Conservation (phyloP, 1,140 invertebrate genomes). For the Ips nitidus region DNA sequence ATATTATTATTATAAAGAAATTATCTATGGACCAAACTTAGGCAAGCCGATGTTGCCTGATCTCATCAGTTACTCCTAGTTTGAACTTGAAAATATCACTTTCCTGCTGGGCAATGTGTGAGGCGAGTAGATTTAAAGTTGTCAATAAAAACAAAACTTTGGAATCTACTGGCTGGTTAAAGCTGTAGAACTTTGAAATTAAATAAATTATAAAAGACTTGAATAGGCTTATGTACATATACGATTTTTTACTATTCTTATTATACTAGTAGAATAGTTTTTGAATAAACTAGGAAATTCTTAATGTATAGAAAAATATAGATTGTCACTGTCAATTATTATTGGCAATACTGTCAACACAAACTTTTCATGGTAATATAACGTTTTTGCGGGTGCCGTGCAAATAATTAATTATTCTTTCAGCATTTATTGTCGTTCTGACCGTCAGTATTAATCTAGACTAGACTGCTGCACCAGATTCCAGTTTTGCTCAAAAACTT, state of each 20-base stretch:
- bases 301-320: not conserved
- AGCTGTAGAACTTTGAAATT: no score
- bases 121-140: no score
- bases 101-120: not conserved
- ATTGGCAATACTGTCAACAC: not conserved
- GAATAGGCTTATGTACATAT: constrained; percentile 22
- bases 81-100: no score
- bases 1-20: constrained; percentile 6
- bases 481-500: no score
- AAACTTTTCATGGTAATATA: not conserved
- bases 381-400: not conserved
- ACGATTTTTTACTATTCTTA: constrained; percentile 26
- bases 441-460: no score
- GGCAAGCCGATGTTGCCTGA: constrained; percentile 28
- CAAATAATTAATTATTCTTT: not conserved
- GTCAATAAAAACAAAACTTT: no score
- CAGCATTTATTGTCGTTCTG: no score
- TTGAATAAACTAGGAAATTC: not conserved
- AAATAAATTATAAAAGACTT: constrained; percentile 27
- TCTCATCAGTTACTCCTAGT: constrained; percentile 15
- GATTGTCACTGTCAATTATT: constrained; percentile 22
- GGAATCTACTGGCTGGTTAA: no score
- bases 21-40: constrained; percentile 39
- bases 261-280: constrained; percentile 11
- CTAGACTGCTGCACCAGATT: no score